Evolutionary conservation across 2,797 vertebrate genomes (phyloP), one percentile per base, ranked within the genome.

Genomic region (Dendrocincla fuliginosa): DNA sequence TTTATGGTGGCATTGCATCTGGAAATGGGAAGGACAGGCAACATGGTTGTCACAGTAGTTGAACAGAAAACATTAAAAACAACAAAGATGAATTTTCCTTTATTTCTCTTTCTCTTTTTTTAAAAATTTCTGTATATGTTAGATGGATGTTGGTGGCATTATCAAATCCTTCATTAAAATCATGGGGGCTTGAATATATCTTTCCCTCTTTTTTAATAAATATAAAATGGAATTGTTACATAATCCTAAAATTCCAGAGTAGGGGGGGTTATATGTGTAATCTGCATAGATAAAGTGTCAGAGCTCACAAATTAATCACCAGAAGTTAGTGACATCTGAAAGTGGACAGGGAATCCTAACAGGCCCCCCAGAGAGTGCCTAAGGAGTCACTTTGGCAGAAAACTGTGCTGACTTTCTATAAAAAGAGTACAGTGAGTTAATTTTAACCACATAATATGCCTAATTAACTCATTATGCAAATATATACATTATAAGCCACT

Each of bases 401-500:
- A 89, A 87, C 80, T 82, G 17, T 76, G 50, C 91, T 93, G 76
- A 86, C 63, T 95, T 96, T 88, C 93, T 93, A 82, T 82, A 91
- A 89, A 95, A 93, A 92, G 91, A 81, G 82, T 55, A 44, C 63
- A 69, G n/a, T 79, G 69, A 69, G 82, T 84, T 96, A 96, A 92
- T 95, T 96, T 92, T 94, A 96, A 92, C 92, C 59, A 86, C 61
- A 84, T 86, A 89, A 85, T 95, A 95, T 92, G 84, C 76, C 69
- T 96, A 92, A 96, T 97, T 93, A 96, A 91, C 87, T 96, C 79
- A 94, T 97, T 96, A 96, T 97, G 92, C 92, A 94, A 94, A 95
- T 97, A 88, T 67, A 79, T 92, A 94, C 75, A 81, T 96, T 93
- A 93, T 85, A 94, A 92, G 53, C 16, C 42, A 50, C 78, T 93